Evolutionary conservation across 2,888 invertebrate species (phyloP).

Genomic region (Chromoteleia sp.): DNA sequence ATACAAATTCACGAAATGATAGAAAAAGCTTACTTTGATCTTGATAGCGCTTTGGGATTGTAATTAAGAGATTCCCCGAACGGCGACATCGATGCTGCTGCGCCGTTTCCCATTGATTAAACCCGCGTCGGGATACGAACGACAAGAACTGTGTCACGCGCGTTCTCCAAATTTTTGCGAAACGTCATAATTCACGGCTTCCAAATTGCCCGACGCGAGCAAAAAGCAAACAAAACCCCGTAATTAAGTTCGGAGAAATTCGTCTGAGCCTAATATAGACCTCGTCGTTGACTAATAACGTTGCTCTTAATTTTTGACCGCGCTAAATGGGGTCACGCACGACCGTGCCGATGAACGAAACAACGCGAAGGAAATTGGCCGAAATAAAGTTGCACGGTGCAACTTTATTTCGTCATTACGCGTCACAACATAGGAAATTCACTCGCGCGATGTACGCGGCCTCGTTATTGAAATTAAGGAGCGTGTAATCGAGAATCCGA

Average conservation of each 20-base stretch:
- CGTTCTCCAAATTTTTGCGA: constrained; percentile 14
- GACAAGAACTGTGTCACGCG: constrained; percentile 25
- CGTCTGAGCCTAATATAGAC: constrained; percentile 64
- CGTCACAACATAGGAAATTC: constrained; percentile 68
- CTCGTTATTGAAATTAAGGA: constrained; percentile 81
- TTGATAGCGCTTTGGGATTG: constrained; percentile 39
- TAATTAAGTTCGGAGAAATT: constrained; percentile 64
- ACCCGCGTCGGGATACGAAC: neutral
- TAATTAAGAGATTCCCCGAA: constrained; percentile 35
- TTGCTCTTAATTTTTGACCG: constrained; percentile 39
- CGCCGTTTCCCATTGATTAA: constrained; percentile 33
- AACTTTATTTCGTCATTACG: constrained; percentile 26
- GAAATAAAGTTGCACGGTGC: constrained; percentile 53
- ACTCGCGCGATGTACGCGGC: constrained; percentile 66
- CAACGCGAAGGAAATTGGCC: constrained; percentile 59
- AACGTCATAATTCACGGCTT: constrained; percentile 29
- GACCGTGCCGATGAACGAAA: constrained; percentile 31
- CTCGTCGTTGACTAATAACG: constrained; percentile 58
- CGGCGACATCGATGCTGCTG: constrained; percentile 28
- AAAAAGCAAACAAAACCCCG: constrained; percentile 20
- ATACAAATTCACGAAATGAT: constrained; percentile 54
- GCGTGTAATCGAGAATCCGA: constrained; percentile 76
- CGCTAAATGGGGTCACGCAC: constrained; percentile 50
- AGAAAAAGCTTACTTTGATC: constrained; percentile 61
- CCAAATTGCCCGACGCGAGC: constrained; percentile 12